Evolutionary conservation across 2,113 vertebrate species (phyloP).

Genomic region (Mormyrus lacerda): DNA sequence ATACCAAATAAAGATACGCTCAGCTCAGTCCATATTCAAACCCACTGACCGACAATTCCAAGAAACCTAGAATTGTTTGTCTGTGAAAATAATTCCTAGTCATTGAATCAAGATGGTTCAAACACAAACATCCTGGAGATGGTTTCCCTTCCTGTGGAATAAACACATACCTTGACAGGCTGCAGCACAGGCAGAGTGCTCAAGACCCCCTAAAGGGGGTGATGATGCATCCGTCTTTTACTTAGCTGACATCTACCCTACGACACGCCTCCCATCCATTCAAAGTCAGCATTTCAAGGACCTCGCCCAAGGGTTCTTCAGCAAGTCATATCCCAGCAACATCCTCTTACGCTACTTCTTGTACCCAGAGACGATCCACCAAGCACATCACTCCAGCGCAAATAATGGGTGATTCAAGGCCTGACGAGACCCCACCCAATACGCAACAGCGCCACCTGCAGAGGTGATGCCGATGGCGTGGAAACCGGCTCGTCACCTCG

Average conservation of each 20-base stretch:
- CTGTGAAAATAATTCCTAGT: neutral
- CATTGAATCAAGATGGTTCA: conserved; percentile 18
- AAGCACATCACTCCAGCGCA: neutral
- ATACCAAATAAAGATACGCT: conserved; percentile 11
- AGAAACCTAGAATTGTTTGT: neutral
- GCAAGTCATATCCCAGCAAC: neutral
- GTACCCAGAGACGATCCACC: neutral
- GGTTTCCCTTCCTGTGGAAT: conserved; percentile 2
- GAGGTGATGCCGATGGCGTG: neutral
- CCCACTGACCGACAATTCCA: neutral
- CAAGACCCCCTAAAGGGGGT: neutral
- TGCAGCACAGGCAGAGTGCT: neutral
- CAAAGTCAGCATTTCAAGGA: neutral
- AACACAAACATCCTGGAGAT: neutral
- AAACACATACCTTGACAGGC: neutral
- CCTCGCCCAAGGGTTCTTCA: neutral
- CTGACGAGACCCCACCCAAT: neutral
- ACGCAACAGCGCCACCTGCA: neutral
- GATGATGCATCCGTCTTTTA: neutral
- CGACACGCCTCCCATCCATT: neutral
- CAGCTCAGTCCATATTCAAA: neutral
- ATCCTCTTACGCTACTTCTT: neutral
- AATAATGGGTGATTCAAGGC: neutral
- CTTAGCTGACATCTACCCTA: neutral
- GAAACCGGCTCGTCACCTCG: neutral